phyloP scores from a whole-genome alignment of 1,140 invertebrate genomes.

The Calosoma granatense region DNA sequence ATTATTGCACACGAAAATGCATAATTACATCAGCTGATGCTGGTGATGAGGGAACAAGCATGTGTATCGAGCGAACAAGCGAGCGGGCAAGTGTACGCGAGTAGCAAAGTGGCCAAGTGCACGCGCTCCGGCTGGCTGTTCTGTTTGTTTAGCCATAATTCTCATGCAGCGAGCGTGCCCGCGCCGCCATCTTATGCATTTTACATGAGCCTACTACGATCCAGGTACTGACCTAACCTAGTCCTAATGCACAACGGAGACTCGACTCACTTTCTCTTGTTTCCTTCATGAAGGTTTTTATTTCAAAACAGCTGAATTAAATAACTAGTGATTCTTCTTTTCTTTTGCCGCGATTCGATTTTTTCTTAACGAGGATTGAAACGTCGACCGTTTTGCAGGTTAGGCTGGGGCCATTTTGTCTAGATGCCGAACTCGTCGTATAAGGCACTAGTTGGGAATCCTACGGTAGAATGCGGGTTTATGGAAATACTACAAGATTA shows the following conservation, averaged over 20 bases:
- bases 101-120: background rate
- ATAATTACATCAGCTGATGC: background rate
- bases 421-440: background rate
- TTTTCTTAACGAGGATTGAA: too few relatives aligned
- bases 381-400: background rate
- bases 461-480: background rate
- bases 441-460: background rate
- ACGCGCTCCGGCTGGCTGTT: background rate
- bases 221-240: constrained; percentile 34
- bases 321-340: background rate
- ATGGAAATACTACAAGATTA: too few relatives aligned
- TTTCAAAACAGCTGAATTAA: background rate
- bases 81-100: background rate
- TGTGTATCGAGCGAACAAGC: background rate
- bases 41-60: background rate
- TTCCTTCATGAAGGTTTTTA: background rate
- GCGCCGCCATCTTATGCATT: constrained; percentile 41
- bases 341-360: background rate
- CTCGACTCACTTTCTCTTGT: constrained; percentile 26
- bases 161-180: constrained; percentile 30
- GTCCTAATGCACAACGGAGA: constrained; percentile 24
- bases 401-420: background rate
- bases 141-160: constrained; percentile 33
- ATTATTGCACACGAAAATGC: background rate
- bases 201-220: constrained; percentile 38